These are phyloP conservation scores for Pelobates fuscus DNA, from an alignment of 2,113 vertebrate genomes.

Conservation along the genomic window DNA sequence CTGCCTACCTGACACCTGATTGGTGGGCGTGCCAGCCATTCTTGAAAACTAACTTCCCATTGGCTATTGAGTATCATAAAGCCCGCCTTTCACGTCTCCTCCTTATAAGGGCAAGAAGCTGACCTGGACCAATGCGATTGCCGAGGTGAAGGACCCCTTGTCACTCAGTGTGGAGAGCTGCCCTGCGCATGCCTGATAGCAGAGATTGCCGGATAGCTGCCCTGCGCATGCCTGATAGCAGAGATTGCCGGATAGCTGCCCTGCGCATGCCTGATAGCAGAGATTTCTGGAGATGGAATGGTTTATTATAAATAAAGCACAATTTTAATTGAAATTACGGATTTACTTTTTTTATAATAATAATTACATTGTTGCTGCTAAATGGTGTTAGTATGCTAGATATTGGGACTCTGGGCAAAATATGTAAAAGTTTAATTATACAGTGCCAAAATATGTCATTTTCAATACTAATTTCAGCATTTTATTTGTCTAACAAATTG, in stretches of 20 bases:
- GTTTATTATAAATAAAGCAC: too few species aligned
- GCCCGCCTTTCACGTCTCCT: not conserved
- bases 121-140: slow-evolving; percentile 41
- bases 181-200: not conserved
- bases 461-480: too few species aligned
- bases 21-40: not conserved
- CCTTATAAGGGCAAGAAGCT: slow-evolving; percentile 46
- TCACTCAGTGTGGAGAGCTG: not conserved
- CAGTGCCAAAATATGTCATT: too few species aligned
- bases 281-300: too few species aligned
- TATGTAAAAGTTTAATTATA: too few species aligned
- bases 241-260: not conserved
- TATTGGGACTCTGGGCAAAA: too few species aligned
- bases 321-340: too few species aligned
- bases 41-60: not conserved
- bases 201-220: not conserved
- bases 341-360: too few species aligned
- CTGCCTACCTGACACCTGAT: not conserved
- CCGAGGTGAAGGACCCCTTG: not conserved
- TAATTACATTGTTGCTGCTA: too few species aligned
- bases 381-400: too few species aligned
- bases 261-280: not conserved
- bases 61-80: not conserved
- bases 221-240: not conserved
- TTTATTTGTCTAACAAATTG: too few species aligned